Evolutionary conservation across 2,888 invertebrate species (phyloP), one percentile per base, ranked within the genome.

Genomic region (Thecophora atra): DNA sequence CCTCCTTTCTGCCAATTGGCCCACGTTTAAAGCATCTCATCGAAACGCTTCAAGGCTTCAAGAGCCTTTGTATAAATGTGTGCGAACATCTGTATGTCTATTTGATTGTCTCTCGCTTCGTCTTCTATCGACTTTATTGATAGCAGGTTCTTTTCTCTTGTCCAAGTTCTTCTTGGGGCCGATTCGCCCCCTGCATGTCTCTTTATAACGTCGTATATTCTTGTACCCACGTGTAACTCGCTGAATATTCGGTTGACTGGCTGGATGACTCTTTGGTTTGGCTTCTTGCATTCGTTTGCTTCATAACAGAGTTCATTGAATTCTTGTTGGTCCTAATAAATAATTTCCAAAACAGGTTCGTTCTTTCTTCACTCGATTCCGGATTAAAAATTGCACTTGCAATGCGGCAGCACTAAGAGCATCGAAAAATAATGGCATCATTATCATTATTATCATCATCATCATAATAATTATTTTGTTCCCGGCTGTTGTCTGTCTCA

Each of bases 231-330:
- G 37, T 0, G 11, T 37, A 11, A 11, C n/a, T n/a, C n/a, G n/a
- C n/a, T n/a, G n/a, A n/a, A n/a, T n/a, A n/a, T n/a, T n/a, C n/a
- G n/a, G n/a, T n/a, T n/a, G n/a, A n/a, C n/a, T n/a, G n/a, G n/a
- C n/a, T n/a, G n/a, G n/a, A 8, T 37, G 37, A 11, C 37, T 37
- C 11, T 11, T 37, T 37, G 37, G n/a, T n/a, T n/a, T n/a, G n/a
- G n/a, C n/a, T n/a, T n/a, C n/a, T n/a, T n/a, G n/a, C 24, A 15
- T 66, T 30, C 66, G 11, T 69, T 69, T 58, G 47, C 24, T 15
- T 44, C 68, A 56, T n/a, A 60, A 69, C n/a, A 44, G 68, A 69
- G 68, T 69, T 69, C 68, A 69, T 58, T 69, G 68, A 69, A 60
- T 69, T 69, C 68, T 69, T 69, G 47, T 69, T 24, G 58, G 42